Conservation (phyloP, 2,888 invertebrate genomes). For the Rhabditoides inermis region DNA sequence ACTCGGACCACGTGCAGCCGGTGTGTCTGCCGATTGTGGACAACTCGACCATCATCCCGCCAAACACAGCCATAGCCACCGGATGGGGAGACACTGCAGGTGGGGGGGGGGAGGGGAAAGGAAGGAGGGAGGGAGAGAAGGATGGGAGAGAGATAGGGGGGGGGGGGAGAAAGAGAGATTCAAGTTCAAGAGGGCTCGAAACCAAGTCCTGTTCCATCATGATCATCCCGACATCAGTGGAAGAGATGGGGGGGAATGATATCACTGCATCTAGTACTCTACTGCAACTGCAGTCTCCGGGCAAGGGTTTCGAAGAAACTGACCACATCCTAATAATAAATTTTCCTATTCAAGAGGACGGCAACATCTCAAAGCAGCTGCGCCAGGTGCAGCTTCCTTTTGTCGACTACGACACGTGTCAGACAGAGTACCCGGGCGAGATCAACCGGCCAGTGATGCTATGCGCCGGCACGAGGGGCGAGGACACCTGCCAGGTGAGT, state of each 20-base stretch:
- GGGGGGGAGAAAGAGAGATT: too few species aligned
- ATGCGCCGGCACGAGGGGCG: constrained; percentile 16
- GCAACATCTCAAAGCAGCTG: constrained; percentile 11
- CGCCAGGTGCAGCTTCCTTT: constrained; percentile 20
- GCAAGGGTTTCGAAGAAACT: too few species aligned
- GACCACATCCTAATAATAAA: too few species aligned
- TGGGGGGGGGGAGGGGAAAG: background rate
- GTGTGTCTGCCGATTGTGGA: constrained; percentile 14
- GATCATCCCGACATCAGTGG: too few species aligned
- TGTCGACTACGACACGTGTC: constrained; percentile 12
- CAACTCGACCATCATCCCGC: constrained; percentile 6
- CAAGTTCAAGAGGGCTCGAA: too few species aligned
- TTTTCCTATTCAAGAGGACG: constrained; percentile 4
- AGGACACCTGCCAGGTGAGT: constrained; percentile 1
- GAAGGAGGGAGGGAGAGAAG: background rate
- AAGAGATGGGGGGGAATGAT: too few species aligned
- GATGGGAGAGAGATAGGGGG: background rate
- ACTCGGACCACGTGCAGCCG: constrained; percentile 14
- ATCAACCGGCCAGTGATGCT: constrained; percentile 11
- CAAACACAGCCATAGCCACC: constrained; percentile 10
- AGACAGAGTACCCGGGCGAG: constrained; percentile 14
- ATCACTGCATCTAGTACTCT: too few species aligned
- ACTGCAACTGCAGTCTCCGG: too few species aligned
- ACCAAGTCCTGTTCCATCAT: too few species aligned
- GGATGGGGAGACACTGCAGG: constrained; percentile 19